These are phyloP conservation scores for Neotragus pygmaeus DNA, from an alignment of 2,113 vertebrate species.

Conservation along the genomic window DNA sequence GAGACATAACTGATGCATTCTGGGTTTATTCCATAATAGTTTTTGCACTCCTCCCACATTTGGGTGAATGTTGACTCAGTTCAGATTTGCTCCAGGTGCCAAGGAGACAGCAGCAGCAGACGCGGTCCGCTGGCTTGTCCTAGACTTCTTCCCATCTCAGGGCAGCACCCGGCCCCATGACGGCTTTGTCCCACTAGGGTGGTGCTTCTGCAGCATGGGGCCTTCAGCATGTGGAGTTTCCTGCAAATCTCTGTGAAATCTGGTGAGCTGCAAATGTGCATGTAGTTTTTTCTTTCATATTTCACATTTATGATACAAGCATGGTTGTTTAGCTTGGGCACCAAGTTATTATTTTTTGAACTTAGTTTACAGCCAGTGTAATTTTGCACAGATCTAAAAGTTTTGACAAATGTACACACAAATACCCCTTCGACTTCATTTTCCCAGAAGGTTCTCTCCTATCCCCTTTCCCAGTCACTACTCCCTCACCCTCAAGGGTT, in stretches of 20 bases:
- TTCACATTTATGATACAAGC: background rate
- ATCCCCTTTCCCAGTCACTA: background rate
- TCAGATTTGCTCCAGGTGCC: background rate
- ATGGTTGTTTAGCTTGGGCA: background rate
- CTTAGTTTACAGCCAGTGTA: background rate
- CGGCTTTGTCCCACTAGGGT: background rate
- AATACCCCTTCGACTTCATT: background rate
- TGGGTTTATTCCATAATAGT: background rate
- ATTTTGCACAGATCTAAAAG: background rate
- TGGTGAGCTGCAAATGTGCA: background rate
- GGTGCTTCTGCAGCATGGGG: background rate
- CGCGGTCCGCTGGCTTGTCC: no score
- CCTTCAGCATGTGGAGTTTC: background rate
- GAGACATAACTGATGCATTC: background rate
- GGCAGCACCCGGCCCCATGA: no score
- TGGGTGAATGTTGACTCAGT: background rate
- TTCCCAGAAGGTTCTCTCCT: background rate
- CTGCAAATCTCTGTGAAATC: background rate
- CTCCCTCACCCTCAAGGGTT: background rate
- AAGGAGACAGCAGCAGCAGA: background rate
- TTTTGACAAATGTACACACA: background rate
- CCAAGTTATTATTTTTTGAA: background rate
- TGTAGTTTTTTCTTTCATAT: fast-evolving
- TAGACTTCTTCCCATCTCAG: background rate
- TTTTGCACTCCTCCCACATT: background rate